phyloP scores from a whole-genome alignment of 2,797 vertebrate genomes.

The Pseudomugil tenellus region DNA sequence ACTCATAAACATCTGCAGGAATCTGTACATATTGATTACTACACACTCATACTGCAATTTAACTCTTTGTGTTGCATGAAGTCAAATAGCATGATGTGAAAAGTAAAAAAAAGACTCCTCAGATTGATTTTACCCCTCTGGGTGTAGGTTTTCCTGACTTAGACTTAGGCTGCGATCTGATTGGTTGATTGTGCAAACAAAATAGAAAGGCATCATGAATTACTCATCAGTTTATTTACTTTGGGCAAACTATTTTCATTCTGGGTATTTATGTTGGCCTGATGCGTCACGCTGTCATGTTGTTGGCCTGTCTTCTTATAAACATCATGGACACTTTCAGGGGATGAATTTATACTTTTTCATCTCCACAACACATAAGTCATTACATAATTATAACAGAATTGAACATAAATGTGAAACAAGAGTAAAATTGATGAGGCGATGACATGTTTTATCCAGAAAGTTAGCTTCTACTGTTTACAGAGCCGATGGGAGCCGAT shows the following conservation, averaged over 20 bases:
- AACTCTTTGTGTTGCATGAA: neutral
- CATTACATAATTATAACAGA: neutral
- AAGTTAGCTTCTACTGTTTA: neutral
- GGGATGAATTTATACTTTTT: neutral
- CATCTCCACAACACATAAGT: neutral
- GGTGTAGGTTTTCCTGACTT: too few species aligned
- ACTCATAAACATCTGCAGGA: neutral
- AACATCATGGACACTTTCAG: neutral
- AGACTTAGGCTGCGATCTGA: neutral
- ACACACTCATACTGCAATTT: neutral
- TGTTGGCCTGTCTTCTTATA: neutral
- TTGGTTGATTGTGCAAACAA: neutral
- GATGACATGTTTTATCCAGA: neutral
- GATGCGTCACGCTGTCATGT: neutral
- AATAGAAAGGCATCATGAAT: too few species aligned
- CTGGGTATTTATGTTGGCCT: neutral
- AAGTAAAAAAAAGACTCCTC: neutral
- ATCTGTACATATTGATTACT: neutral
- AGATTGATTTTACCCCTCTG: too few species aligned
- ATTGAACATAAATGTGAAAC: neutral
- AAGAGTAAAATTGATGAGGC: neutral
- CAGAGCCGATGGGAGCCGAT: neutral
- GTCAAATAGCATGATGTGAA: neutral
- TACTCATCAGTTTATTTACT: neutral
- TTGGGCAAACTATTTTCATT: neutral